Percentiles rank a stretch among this genome's conserved stretches.
Conservation (phyloP, 2,113 vertebrate genomes). For the Petrocephalus zakoni region DNA sequence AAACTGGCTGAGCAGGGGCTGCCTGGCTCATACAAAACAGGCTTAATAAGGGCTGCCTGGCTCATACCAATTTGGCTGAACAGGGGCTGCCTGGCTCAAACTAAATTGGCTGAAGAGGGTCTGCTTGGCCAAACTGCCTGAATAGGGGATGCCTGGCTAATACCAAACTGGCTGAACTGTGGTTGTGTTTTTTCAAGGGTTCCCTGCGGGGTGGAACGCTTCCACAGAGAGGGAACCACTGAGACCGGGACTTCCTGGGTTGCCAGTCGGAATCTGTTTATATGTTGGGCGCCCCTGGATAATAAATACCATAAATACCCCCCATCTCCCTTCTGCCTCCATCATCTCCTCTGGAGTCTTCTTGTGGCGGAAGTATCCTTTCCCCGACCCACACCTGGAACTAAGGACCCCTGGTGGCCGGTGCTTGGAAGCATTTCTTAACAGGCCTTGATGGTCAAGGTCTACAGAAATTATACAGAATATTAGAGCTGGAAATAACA, state of each 20-base stretch:
- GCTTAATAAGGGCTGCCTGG: not conserved
- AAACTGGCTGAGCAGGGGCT: not conserved
- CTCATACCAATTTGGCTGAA: not conserved
- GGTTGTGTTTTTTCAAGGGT: conserved; percentile 31
- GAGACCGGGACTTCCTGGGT: conserved; percentile 13
- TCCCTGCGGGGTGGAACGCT: conserved; percentile 18
- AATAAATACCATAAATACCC: conserved; percentile 16
- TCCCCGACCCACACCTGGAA: not conserved
- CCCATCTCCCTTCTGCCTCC: not conserved
- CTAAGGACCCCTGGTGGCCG: not conserved
- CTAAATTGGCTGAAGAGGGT: not conserved
- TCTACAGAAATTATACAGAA: not conserved
- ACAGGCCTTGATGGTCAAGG: not conserved
- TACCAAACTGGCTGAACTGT: conserved; percentile 20
- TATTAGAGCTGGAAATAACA: not conserved
- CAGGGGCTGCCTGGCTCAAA: not conserved
- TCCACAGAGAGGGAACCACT: conserved; percentile 22
- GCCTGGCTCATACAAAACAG: not conserved
- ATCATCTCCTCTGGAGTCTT: not conserved
- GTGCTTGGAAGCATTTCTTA: not conserved
- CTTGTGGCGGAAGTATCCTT: not conserved
- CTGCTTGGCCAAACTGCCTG: not conserved
- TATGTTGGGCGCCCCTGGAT: not conserved
- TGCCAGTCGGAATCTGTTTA: conserved; percentile 14
- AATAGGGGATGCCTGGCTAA: not conserved